Conservation (phyloP, 2,888 invertebrate genomes). For the Notodonta ziczac region DNA sequence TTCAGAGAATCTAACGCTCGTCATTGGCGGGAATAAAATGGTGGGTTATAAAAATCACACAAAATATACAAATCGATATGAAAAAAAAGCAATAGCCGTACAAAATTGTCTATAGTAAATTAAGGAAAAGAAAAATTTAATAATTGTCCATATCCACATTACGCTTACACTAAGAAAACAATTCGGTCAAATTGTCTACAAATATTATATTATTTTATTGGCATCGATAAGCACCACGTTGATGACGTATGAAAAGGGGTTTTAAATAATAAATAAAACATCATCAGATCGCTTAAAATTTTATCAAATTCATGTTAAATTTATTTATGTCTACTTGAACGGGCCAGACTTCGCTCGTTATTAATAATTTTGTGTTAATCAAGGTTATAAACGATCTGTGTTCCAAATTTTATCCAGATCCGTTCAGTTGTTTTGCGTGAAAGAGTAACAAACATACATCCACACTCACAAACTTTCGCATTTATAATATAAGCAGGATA, state of each 20-base stretch:
- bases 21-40: background rate
- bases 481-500: too few relatives aligned
- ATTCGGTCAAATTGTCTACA: constrained; percentile 17
- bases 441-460: too few relatives aligned
- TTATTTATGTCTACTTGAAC: too few relatives aligned
- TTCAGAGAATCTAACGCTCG: too few relatives aligned
- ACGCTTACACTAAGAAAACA: background rate
- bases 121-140: background rate
- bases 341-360: too few relatives aligned
- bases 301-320: too few relatives aligned
- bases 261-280: background rate
- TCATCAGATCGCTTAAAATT: too few relatives aligned
- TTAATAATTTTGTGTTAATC: too few relatives aligned
- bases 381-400: too few relatives aligned
- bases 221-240: constrained; percentile 14
- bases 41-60: background rate
- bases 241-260: background rate
- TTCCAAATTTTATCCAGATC: too few relatives aligned
- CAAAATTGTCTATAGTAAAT: background rate
- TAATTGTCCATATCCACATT: background rate
- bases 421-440: too few relatives aligned
- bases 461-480: too few relatives aligned
- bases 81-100: background rate
- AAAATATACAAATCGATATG: background rate
- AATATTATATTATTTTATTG: constrained; percentile 22